A percentile compares a stretch with the other conserved stretches of the same genome.
Conservation (phyloP, 2,797 vertebrate genomes). For the Chrosomus eos region DNA sequence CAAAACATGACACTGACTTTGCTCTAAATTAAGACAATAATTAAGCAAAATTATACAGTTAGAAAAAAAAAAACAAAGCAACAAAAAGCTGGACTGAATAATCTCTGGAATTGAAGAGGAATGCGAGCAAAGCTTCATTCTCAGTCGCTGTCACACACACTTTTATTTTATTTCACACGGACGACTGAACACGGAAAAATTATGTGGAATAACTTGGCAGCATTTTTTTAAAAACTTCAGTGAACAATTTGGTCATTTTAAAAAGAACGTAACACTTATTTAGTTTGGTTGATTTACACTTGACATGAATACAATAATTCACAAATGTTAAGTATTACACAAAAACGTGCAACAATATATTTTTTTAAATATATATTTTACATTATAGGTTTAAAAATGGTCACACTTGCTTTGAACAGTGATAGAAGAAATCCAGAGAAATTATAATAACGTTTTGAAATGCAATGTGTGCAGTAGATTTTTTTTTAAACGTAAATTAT, state of each 20-base stretch:
- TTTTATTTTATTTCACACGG: neutral
- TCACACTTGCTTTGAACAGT: neutral
- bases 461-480: no score
- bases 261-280: no score
- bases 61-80: neutral
- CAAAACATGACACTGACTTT: conserved; percentile 4
- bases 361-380: neutral
- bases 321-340: neutral
- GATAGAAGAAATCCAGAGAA: neutral
- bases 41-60: neutral
- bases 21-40: neutral
- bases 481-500: neutral
- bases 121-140: no score
- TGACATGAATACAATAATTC: neutral
- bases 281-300: neutral
- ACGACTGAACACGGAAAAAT: neutral
- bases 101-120: neutral
- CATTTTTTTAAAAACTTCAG: neutral
- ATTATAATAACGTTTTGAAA: no score
- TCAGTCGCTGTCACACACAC: neutral
- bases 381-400: neutral
- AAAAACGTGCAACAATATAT: neutral
- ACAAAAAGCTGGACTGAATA: neutral
- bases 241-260: no score
- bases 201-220: neutral